These are phyloP conservation scores for Pachypanchax playfairii DNA, from an alignment of 2,113 vertebrate species.

Conservation along the genomic window DNA sequence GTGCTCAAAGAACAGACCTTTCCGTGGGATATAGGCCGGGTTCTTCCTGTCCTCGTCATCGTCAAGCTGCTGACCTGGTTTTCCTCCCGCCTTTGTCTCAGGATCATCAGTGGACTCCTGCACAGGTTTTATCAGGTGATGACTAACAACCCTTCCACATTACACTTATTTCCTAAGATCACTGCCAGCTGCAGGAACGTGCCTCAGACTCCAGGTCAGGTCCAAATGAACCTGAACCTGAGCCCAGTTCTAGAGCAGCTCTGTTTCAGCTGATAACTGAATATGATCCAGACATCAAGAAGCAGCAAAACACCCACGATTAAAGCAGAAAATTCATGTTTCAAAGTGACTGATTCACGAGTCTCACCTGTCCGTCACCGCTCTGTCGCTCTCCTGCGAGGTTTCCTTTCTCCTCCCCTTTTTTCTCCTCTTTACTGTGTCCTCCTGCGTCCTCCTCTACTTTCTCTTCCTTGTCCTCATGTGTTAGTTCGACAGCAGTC, in stretches of 20 bases:
- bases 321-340: too few species aligned
- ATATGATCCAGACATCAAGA: too few species aligned
- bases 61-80: slow-evolving; percentile 89
- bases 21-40: slow-evolving; percentile 95
- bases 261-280: too few species aligned
- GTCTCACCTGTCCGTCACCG: slow-evolving; percentile 93
- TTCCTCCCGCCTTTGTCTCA: slow-evolving; percentile 86
- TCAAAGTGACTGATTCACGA: too few species aligned
- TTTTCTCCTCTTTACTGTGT: slow-evolving; percentile 74
- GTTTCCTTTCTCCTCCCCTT: slow-evolving; percentile 82
- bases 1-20: slow-evolving; percentile 97
- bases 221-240: too few species aligned
- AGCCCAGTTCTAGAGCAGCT: too few species aligned
- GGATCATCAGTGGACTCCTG: slow-evolving; percentile 95
- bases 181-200: neutral
- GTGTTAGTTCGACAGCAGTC: slow-evolving; percentile 69
- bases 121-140: neutral
- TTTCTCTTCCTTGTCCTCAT: slow-evolving; percentile 65
- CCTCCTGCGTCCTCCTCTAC: slow-evolving; percentile 51
- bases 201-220: neutral
- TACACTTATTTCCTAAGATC: too few species aligned
- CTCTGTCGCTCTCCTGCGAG: slow-evolving; percentile 94
- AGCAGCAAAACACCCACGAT: too few species aligned
- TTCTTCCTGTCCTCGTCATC: slow-evolving; percentile 97
- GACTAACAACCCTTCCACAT: too few species aligned